These are phyloP conservation scores for Heliothis virescens DNA, from an alignment of 1,140 invertebrate species.

Conservation along the genomic window DNA sequence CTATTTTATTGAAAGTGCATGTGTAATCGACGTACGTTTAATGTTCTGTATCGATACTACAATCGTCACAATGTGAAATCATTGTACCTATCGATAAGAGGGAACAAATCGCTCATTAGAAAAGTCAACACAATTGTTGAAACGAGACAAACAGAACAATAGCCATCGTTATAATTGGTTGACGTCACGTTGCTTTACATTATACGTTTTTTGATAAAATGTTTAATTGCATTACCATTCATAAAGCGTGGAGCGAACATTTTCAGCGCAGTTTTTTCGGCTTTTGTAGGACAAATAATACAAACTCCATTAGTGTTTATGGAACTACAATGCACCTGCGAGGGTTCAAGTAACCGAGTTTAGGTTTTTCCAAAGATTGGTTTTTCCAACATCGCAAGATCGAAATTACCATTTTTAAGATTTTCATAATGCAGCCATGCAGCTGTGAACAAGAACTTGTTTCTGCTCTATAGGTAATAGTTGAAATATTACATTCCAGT, in stretches of 20 bases:
- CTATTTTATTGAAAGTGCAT: slow-evolving; percentile 28
- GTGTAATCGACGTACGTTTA: slow-evolving; percentile 4
- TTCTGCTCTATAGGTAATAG: not conserved
- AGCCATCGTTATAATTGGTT: slow-evolving; percentile 31
- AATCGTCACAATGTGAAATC: not conserved
- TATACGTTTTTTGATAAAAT: slow-evolving; percentile 24
- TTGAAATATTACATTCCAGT: not conserved
- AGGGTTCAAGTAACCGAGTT: slow-evolving; percentile 19
- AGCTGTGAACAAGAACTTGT: slow-evolving; percentile 3
- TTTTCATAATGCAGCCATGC: not conserved
- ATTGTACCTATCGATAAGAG: not conserved
- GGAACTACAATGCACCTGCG: slow-evolving; percentile 21
- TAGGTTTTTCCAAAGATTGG: not conserved
- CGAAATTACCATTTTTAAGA: slow-evolving; percentile 9
- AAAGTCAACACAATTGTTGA: slow-evolving; percentile 25
- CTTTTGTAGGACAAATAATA: not conserved
- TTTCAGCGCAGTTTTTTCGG: slow-evolving; percentile 1
- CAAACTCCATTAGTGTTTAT: slow-evolving; percentile 1
- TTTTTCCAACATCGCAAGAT: slow-evolving; percentile 13
- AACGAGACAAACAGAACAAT: slow-evolving; percentile 44
- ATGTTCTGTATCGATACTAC: not conserved
- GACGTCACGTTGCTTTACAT: slow-evolving; percentile 8
- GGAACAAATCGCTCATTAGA: slow-evolving; percentile 40
- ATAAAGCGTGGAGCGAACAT: slow-evolving; percentile 32
- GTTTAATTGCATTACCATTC: slow-evolving; percentile 29